These are phyloP conservation scores for Synergus gifuensis DNA, from an alignment of 2,888 invertebrate species.

Conservation along the genomic window DNA sequence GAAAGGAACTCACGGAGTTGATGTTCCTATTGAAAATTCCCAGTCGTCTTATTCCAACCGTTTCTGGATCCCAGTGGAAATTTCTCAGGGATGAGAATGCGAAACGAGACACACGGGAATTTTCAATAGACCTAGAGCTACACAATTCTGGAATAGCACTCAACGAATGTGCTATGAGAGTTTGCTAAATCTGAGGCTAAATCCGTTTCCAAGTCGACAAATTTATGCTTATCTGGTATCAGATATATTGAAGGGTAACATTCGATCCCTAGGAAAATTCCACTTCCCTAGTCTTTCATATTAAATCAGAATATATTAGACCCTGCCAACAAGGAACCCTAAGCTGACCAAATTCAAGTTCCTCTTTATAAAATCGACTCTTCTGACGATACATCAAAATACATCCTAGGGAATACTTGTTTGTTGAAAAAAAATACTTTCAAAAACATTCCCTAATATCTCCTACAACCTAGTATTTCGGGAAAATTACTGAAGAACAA, in stretches of 20 bases:
- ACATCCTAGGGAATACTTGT: neutral
- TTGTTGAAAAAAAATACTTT: neutral
- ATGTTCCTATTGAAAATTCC: neutral
- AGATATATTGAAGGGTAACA: neutral
- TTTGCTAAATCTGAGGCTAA: neutral
- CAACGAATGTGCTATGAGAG: neutral
- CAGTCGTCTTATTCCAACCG: neutral
- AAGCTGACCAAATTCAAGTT: neutral
- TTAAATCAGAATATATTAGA: neutral
- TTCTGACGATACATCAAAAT: neutral
- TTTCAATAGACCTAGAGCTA: conserved; percentile 11
- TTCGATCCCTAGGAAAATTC: neutral
- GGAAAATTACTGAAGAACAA: neutral
- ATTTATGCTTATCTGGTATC: neutral
- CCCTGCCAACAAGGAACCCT: neutral
- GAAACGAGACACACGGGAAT: conserved; percentile 1
- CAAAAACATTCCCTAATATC: too few relatives aligned
- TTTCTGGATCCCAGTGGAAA: neutral
- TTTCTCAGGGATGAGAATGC: neutral
- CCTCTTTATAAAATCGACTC: neutral
- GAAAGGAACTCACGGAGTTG: neutral
- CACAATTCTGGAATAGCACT: neutral
- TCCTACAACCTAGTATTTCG: neutral
- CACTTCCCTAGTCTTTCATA: neutral
- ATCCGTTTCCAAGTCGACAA: neutral